A percentile compares a stretch with the other conserved stretches of the same genome.
Conservation (phyloP, 2,797 vertebrate genomes). For the Pangasius krempfi region DNA sequence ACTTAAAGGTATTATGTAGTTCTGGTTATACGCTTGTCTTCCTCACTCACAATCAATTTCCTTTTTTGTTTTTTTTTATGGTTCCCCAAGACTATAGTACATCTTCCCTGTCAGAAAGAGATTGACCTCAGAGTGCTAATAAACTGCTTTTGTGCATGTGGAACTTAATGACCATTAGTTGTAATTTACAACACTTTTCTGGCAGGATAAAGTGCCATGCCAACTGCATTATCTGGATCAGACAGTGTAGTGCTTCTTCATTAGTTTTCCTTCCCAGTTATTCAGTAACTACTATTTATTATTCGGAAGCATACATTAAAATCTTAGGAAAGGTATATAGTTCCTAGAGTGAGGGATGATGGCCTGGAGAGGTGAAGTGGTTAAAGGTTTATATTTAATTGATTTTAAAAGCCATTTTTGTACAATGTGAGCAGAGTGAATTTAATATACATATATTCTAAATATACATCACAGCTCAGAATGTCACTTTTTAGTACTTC, state of each 20-base stretch:
- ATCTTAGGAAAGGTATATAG: not conserved
- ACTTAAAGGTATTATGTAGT: not conserved
- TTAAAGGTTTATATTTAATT: not conserved
- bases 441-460: too few relatives aligned
- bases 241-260: not conserved
- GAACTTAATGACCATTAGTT: constrained; percentile 61
- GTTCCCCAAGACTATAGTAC: constrained; percentile 77
- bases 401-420: not conserved
- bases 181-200: constrained; percentile 66
- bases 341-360: not conserved
- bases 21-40: not conserved
- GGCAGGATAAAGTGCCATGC: constrained; percentile 63
- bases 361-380: not conserved
- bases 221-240: constrained; percentile 2
- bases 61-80: constrained; percentile 56
- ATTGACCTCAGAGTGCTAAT: constrained; percentile 71
- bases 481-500: not conserved
- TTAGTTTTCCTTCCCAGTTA: not conserved
- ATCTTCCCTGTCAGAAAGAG: constrained; percentile 68
- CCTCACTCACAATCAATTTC: not conserved
- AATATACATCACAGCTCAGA: not conserved
- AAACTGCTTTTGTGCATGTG: constrained; percentile 75
- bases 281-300: not conserved
- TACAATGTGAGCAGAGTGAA: not conserved
- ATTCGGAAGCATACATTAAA: not conserved